Conservation (phyloP, 2,888 invertebrate species). For the Amiota minor region DNA sequence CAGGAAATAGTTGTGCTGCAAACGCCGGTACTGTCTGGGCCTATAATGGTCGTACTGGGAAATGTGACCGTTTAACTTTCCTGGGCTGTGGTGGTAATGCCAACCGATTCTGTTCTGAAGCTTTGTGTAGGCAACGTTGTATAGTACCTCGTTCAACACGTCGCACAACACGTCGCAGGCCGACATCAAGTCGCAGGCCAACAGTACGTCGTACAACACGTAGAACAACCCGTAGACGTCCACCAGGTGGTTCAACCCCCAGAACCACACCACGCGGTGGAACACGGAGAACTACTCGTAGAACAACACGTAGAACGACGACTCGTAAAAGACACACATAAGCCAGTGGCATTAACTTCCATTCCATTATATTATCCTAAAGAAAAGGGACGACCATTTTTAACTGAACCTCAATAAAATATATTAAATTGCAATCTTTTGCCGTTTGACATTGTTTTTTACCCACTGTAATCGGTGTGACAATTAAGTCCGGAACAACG, state of each 20-base stretch:
- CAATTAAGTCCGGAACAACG: no score
- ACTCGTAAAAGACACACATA: not conserved
- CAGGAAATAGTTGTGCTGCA: not conserved
- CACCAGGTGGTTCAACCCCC: no score
- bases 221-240: not conserved
- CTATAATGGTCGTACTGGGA: not conserved
- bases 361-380: no score
- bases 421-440: no score
- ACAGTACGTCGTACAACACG: not conserved
- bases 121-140: not conserved
- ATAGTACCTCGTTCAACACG: not conserved
- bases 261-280: not conserved
- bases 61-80: not conserved
- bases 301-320: not conserved
- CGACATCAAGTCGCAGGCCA: no score
- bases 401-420: no score
- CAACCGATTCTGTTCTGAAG: constrained; percentile 5
- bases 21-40: not conserved
- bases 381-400: no score
- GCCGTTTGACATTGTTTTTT: no score
- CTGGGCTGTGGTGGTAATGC: constrained; percentile 16
- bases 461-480: no score
- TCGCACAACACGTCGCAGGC: not conserved
- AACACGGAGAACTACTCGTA: not conserved
- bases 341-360: no score